Evolutionary conservation across 1,140 invertebrate species (phyloP), one percentile per base, ranked within the genome.

Genomic region (Conus betulinus): DNA sequence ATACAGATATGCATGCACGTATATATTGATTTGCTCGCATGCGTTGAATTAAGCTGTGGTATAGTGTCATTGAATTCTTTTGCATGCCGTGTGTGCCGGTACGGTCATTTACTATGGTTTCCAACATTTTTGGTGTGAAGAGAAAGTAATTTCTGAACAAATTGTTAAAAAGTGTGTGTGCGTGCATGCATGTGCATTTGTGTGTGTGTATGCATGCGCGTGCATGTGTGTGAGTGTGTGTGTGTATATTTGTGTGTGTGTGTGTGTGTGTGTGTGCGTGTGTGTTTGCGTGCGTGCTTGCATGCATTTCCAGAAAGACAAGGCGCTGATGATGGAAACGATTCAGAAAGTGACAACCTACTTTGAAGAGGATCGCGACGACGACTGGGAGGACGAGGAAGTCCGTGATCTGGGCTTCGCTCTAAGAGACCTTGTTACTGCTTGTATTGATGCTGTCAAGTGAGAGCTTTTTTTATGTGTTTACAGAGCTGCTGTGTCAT

Each of bases 221-320:
- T 74, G 71, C 7, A 6, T 74, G 71, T 74, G 71, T 1, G n/a
- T n/a, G n/a, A n/a, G n/a, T n/a, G 71, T 74, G 71, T 74, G 71
- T 74, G 71, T 74, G 71, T 78, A 25, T 78, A 25, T 78, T n/a
- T 78, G 17, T n/a, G n/a, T 76, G 71, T 17, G n/a, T n/a, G n/a
- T n/a, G n/a, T n/a, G 17, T 2, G 39, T 17, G 76, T 79, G 76
- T 51, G 15, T 79, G n/a, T n/a, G n/a, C n/a, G n/a, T n/a, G n/a
- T n/a, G n/a, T n/a, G n/a, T n/a, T n/a, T n/a, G 39, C 39, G 39
- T 79, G n/a, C n/a, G n/a, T n/a, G n/a, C n/a, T n/a, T n/a, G 76
- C 39, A 7, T 79, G 76, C 39, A 51, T 39, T 83, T 67, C n/a
- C 87, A 88, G 87, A 88, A 71, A 76, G 63, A 88, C 60, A 88